A percentile compares a stretch with the other conserved stretches of the same genome.
Evolutionary conservation across 2,113 vertebrate genomes (phyloP).

Genomic region (Acanthisitta chloris): DNA sequence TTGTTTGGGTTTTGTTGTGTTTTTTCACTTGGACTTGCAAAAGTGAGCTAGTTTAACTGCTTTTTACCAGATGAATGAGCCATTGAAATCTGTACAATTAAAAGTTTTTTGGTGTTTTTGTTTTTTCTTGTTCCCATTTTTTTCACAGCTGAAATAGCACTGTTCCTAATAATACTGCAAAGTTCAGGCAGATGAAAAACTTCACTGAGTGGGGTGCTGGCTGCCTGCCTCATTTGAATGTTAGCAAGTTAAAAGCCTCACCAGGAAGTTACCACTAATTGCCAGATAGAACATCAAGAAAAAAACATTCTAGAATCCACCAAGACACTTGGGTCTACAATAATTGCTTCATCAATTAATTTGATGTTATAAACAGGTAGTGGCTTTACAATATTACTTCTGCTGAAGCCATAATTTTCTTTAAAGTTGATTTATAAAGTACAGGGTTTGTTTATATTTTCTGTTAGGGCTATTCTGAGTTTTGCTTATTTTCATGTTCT

Average conservation of each 20-base stretch:
- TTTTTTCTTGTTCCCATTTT: not conserved
- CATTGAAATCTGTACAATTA: not conserved
- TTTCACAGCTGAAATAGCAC: not conserved
- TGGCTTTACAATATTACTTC: not conserved
- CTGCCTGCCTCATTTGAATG: not conserved
- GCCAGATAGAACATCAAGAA: not conserved
- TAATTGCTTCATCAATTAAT: not conserved
- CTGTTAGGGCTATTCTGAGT: not conserved
- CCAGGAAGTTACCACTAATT: not conserved
- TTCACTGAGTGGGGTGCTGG: not conserved
- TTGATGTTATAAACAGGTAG: not conserved
- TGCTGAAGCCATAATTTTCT: not conserved
- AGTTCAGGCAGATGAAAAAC: not conserved
- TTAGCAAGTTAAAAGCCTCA: slow-evolving; percentile 11
- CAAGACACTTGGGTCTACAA: not conserved
- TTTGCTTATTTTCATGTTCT: not conserved
- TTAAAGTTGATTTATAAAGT: not conserved
- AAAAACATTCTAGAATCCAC: not conserved
- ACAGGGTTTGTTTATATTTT: not conserved
- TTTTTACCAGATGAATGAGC: slow-evolving; percentile 4
- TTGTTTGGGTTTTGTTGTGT: not conserved
- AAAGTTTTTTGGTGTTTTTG: not conserved
- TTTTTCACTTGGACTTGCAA: not conserved
- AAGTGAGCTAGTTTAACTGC: not conserved
- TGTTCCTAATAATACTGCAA: not conserved